Conservation (phyloP, 2,888 invertebrate genomes). For the Cheilosia impressa region DNA sequence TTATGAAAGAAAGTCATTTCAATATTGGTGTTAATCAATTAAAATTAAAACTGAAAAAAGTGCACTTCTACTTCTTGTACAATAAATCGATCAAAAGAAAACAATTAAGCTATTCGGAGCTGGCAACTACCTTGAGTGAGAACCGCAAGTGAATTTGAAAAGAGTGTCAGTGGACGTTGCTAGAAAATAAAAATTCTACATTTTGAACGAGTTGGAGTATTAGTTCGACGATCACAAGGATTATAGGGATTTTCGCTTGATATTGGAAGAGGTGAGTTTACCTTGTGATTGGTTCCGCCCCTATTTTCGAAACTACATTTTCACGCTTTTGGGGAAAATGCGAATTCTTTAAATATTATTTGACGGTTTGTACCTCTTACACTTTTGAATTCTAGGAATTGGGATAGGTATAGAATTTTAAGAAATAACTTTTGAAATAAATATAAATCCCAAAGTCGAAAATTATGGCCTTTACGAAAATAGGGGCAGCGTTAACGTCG, state of each 20-base stretch:
- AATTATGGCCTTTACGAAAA: no score
- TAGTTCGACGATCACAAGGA: background rate
- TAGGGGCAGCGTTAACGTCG: background rate
- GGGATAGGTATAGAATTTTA: no score
- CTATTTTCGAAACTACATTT: no score
- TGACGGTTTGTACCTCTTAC: no score
- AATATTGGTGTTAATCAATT: conserved; percentile 65
- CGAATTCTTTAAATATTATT: no score
- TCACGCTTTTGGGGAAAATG: no score
- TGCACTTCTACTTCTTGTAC: conserved; percentile 81
- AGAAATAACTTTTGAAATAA: no score
- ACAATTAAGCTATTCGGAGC: conserved; percentile 58
- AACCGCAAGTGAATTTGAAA: conserved; percentile 21
- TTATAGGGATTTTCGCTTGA: background rate
- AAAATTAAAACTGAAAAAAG: conserved; percentile 79
- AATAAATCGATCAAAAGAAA: conserved; percentile 82
- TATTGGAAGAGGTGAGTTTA: background rate
- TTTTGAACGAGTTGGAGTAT: background rate
- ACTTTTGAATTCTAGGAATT: no score
- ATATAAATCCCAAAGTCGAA: no score
- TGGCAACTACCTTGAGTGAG: conserved; percentile 40
- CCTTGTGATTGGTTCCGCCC: background rate
- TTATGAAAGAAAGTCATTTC: conserved; percentile 67
- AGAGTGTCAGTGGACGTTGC: background rate
- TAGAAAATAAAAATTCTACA: background rate